A percentile compares a stretch with the other conserved stretches of the same genome.
phyloP scores from a whole-genome alignment of 2,888 invertebrate genomes.

The Oasisia sp. region DNA sequence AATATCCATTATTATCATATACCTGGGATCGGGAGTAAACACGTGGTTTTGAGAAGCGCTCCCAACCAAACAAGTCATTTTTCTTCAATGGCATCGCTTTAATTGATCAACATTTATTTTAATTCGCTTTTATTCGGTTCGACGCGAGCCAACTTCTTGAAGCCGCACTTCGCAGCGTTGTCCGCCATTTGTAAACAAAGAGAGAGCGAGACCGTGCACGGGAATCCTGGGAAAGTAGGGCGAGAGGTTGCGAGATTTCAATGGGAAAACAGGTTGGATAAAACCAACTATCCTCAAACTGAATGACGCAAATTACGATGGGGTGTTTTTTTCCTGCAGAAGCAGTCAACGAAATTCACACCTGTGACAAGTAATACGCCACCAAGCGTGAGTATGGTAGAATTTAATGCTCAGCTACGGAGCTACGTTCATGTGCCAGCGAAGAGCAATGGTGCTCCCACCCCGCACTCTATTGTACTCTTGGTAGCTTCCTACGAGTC shows the following conservation, averaged over 20 bases:
- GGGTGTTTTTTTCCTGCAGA: not conserved
- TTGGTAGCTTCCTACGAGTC: slow-evolving; percentile 13
- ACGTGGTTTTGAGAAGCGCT: not conserved
- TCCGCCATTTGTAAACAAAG: slow-evolving; percentile 11
- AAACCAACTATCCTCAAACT: slow-evolving; percentile 4
- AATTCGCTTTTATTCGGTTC: not conserved
- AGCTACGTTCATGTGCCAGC: not conserved
- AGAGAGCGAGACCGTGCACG: not conserved
- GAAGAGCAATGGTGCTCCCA: not conserved
- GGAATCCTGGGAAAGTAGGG: not conserved
- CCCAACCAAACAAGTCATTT: slow-evolving; percentile 6
- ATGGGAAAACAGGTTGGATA: slow-evolving; percentile 22
- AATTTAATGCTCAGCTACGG: not conserved
- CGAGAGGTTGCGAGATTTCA: slow-evolving; percentile 23
- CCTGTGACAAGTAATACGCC: not conserved
- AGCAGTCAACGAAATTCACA: not conserved
- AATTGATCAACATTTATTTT: not conserved
- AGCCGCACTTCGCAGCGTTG: not conserved
- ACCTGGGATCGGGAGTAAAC: not conserved
- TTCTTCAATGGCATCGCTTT: not conserved
- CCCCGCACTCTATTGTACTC: slow-evolving; percentile 5
- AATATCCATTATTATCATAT: not conserved
- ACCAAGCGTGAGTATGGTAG: slow-evolving; percentile 9
- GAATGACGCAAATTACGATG: not conserved
- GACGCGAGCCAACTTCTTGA: not conserved